These are phyloP conservation scores for Onthophagus taurus DNA, from an alignment of 1,140 invertebrate species.

Conservation along the genomic window DNA sequence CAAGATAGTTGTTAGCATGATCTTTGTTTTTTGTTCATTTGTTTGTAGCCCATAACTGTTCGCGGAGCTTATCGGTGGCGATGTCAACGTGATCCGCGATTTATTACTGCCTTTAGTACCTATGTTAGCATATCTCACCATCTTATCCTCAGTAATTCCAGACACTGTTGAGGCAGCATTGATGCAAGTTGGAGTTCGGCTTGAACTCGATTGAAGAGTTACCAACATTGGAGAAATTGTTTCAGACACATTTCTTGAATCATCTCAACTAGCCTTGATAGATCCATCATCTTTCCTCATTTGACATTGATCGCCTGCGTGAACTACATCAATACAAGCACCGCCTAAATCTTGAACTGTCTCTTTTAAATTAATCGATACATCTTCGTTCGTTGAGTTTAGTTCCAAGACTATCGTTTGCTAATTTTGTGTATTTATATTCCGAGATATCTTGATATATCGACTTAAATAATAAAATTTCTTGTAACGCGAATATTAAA, in stretches of 20 bases:
- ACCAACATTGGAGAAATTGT: constrained; percentile 88
- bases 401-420: constrained; percentile 82
- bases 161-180: constrained; percentile 96
- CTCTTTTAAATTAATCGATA: constrained; percentile 62
- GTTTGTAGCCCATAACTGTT: too few species aligned
- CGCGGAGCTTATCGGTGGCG: too few species aligned
- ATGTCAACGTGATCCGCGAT: too few species aligned
- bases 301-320: constrained; percentile 72
- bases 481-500: too few species aligned
- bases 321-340: constrained; percentile 72
- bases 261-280: constrained; percentile 72
- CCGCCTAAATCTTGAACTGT: constrained; percentile 80
- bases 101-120: too few species aligned
- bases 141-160: constrained; percentile 96
- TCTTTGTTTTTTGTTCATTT: too few species aligned
- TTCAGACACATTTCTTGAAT: constrained; percentile 75
- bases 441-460: too few species aligned
- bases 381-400: constrained; percentile 73
- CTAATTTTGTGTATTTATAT: constrained; percentile 80
- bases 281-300: constrained; percentile 64
- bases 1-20: too few species aligned
- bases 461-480: too few species aligned
- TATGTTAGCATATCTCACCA: too few species aligned
- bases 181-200: constrained; percentile 95
- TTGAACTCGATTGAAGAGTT: constrained; percentile 80